A percentile compares a stretch with the other conserved stretches of the same genome.
phyloP scores from a whole-genome alignment of 2,113 vertebrate species.

The Turdus rufiventris region DNA sequence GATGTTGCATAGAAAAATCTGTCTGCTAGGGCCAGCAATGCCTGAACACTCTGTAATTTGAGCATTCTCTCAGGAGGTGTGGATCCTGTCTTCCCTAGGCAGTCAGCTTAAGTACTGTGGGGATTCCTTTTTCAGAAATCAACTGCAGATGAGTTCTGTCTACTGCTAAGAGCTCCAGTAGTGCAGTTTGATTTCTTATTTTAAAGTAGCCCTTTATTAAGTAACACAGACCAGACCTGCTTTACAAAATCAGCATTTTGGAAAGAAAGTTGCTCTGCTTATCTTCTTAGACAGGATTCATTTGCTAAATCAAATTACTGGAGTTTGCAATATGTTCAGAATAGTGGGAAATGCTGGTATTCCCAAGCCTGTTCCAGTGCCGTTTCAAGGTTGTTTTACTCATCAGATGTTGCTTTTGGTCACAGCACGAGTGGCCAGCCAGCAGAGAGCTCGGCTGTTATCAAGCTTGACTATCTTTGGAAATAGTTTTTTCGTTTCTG shows the following conservation, averaged over 20 bases:
- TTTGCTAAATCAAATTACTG: neutral
- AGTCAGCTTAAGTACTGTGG: neutral
- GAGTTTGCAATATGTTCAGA: neutral
- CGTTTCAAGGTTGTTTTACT: neutral
- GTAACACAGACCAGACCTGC: neutral
- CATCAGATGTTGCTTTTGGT: neutral
- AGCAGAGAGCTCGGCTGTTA: fast-evolving
- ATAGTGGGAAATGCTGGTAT: neutral
- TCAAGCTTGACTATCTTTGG: neutral
- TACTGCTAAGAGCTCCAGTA: neutral
- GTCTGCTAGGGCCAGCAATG: neutral
- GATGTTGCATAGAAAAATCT: neutral
- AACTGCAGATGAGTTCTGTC: neutral
- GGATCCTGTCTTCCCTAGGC: neutral
- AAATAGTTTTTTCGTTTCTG: neutral
- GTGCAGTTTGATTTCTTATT: neutral
- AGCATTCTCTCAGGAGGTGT: neutral
- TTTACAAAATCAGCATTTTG: neutral
- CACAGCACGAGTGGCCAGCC: neutral
- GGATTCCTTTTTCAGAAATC: neutral
- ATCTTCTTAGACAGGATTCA: neutral
- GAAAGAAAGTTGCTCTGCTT: neutral
- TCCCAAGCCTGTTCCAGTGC: neutral
- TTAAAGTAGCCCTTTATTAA: neutral
- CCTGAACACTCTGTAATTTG: neutral